A percentile compares a stretch with the other conserved stretches of the same genome.
Evolutionary conservation across 2,113 vertebrate genomes (phyloP).

Genomic region (Burhinus bistriatus): DNA sequence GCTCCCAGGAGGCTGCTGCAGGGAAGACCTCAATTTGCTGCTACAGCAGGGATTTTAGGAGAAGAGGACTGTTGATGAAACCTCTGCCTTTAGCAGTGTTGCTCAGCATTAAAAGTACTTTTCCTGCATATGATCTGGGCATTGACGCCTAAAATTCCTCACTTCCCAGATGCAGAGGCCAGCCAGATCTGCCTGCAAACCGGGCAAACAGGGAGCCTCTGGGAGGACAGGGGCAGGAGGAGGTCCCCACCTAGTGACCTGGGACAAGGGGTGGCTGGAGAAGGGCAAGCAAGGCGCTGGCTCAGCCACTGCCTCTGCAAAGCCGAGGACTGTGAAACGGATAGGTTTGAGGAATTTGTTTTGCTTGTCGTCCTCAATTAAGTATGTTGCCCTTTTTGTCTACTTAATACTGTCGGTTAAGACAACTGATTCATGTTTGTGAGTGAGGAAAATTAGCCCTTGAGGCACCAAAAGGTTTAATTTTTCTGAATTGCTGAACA

Average conservation of each 20-base stretch:
- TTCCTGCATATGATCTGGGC: background rate
- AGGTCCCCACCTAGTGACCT: fast-evolving
- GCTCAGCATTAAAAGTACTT: background rate
- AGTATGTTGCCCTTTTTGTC: background rate
- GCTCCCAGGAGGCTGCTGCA: background rate
- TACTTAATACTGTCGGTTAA: background rate
- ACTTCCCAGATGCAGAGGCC: background rate
- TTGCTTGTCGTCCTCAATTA: background rate
- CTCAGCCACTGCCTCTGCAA: background rate
- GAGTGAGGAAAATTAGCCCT: background rate
- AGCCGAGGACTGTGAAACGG: background rate
- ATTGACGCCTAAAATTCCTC: background rate
- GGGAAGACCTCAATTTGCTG: background rate
- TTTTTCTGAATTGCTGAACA: background rate
- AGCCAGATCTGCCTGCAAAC: background rate
- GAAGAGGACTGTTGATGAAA: background rate
- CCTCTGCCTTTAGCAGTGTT: background rate
- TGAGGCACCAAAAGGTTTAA: background rate
- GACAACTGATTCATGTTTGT: background rate
- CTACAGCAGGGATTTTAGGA: background rate
- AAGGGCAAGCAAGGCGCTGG: fast-evolving
- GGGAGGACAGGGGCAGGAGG: background rate
- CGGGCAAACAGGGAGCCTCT: fast-evolving
- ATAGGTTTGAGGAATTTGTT: background rate
- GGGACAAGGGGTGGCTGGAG: fast-evolving